Base-by-base conservation (phyloP, 2,888 invertebrate genomes). In the Drosophila longiperda region DNA sequence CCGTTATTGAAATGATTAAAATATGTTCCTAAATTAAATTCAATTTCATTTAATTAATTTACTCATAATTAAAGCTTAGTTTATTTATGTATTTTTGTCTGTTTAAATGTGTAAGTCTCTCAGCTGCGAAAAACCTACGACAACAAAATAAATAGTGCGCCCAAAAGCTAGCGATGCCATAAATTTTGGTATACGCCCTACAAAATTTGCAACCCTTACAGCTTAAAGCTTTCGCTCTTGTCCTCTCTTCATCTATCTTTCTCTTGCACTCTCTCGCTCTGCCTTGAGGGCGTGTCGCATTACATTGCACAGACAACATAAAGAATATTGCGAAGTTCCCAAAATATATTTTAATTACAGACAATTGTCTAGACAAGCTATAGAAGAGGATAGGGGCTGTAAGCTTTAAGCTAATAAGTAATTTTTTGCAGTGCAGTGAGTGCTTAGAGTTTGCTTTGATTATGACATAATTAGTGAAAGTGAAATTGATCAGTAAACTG, bases 401-500 rank as follows among this genome's bases (percentile, higher is more conserved):
- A 26, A 3, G 29, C 58, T 32, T 55, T 38, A 17, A 49, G 26
- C 38, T 23, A 33, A 62, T 64, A 36, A 60, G 42, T 42, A 45
- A 66, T 62, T 59, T 62, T 59, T 55, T 72, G 72, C 55, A 62
- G 59, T 50, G 49, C 53, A 68, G 48, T 65, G 23, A 54, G 26
- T 48, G 50, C 20, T 55, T 71, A 69, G 68, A 58, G 53, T 66
- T 83, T 83, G 72, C 57, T 73, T 85, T 80, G 73, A 75, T 81
- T 80, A 82, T 90, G 90, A 90, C 90, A 90, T 91, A 90, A 90
- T 91, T 86, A 89, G 90, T 89, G 90, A 90, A 91, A 91, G 90
- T 86, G 86, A 90, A 91, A 84, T 75, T 80, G 80, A 83, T 82
- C 75, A 64, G 62, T 63, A 29, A 55, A 42, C 34, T 62, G 29